Conservation (phyloP, 1,140 invertebrate genomes). For the Babylonia areolata region DNA sequence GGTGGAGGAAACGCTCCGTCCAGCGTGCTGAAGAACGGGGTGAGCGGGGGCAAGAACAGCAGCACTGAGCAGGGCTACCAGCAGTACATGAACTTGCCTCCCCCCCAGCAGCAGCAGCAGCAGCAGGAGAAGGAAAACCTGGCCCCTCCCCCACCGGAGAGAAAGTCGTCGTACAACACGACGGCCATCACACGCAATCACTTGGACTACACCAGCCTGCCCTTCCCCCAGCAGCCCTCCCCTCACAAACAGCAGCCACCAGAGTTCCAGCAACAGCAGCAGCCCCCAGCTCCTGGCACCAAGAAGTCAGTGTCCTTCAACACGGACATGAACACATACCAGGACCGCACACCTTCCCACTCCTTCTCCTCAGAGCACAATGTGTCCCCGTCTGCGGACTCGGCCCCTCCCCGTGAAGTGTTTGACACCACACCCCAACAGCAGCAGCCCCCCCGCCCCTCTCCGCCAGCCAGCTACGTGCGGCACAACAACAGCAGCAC, state of each 20-base stretch:
- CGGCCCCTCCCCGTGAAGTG: conserved; percentile 38
- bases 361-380: conserved; percentile 46
- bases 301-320: conserved; percentile 76
- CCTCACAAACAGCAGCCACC: conserved; percentile 30
- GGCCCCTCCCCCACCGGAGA: conserved; percentile 64
- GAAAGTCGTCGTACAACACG: conserved; percentile 64
- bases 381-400: conserved; percentile 48
- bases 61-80: conserved; percentile 1
- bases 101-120: conserved; percentile 48
- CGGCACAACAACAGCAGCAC: conserved; percentile 55
- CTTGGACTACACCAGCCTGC: conserved; percentile 35
- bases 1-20: not conserved
- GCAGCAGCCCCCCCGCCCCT: conserved; percentile 42
- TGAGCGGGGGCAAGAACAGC: not conserved
- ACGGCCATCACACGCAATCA: conserved; percentile 32
- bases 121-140: conserved; percentile 41
- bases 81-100: conserved; percentile 62
- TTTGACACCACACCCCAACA: conserved; percentile 39
- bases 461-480: conserved; percentile 35
- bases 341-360: conserved; percentile 49
- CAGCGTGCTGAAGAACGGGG: not conserved
- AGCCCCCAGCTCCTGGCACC: conserved; percentile 38
- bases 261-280: conserved; percentile 41
- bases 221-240: conserved; percentile 14
- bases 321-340: conserved; percentile 65